Evolutionary conservation across 2,797 vertebrate genomes (phyloP).

Genomic region (Sus cebifrons): DNA sequence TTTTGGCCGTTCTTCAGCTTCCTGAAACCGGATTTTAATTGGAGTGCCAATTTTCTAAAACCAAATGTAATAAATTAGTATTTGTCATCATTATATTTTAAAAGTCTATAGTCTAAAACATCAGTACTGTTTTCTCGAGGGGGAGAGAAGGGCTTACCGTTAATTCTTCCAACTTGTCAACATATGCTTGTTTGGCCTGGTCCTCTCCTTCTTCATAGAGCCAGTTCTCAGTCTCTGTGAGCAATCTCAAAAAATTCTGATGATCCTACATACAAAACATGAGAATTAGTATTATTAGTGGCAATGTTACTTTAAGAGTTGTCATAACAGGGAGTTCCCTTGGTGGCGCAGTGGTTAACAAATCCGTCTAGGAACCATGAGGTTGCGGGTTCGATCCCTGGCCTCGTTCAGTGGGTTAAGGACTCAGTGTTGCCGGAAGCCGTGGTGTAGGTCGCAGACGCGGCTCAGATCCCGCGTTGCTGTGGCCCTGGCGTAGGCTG

Average conservation of each 20-base stretch:
- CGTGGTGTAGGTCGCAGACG: too few relatives aligned
- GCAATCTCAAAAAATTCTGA: constrained; percentile 89
- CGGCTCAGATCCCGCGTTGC: too few relatives aligned
- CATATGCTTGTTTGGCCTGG: constrained; percentile 92
- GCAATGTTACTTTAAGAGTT: background rate
- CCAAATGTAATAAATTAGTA: constrained; percentile 42
- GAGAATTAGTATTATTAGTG: background rate
- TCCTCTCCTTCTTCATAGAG: constrained; percentile 94
- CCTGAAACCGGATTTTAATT: constrained; percentile 91
- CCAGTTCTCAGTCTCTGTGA: constrained; percentile 93
- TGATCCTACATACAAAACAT: constrained; percentile 87
- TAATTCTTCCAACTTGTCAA: constrained; percentile 92
- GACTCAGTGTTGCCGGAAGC: too few relatives aligned
- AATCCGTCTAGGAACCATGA: too few relatives aligned
- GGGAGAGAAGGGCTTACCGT: constrained; percentile 87
- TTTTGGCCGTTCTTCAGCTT: constrained; percentile 91
- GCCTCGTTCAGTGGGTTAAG: too few relatives aligned
- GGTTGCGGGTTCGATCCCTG: too few relatives aligned
- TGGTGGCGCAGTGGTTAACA: too few relatives aligned
- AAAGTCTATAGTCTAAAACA: background rate
- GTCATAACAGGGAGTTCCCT: background rate
- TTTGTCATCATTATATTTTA: background rate
- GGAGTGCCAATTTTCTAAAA: constrained; percentile 92
- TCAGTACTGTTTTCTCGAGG: background rate
- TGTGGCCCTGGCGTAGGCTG: too few relatives aligned